These are phyloP conservation scores for Nomada ferruginata DNA, from an alignment of 2,888 invertebrate species.

Conservation along the genomic window DNA sequence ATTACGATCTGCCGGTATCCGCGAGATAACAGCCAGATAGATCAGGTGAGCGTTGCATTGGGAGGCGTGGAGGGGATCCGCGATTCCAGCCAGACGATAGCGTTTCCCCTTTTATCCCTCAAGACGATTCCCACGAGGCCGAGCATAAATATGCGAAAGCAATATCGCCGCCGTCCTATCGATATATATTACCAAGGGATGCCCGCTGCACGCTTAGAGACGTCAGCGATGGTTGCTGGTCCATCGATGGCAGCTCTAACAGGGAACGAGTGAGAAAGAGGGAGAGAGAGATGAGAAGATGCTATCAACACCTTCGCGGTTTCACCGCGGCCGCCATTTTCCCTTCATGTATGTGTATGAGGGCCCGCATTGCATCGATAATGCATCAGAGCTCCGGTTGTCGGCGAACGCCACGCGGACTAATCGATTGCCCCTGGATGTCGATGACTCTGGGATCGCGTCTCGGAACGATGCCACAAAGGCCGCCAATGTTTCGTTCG, in stretches of 20 bases:
- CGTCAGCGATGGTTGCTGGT: conserved; percentile 51
- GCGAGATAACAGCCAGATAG: conserved; percentile 42
- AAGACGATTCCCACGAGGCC: conserved; percentile 66
- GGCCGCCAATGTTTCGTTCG: background rate
- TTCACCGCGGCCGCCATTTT: conserved; percentile 65
- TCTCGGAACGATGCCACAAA: conserved; percentile 19
- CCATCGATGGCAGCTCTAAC: conserved; percentile 18
- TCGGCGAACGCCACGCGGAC: conserved; percentile 56
- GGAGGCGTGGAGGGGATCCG: conserved; percentile 26
- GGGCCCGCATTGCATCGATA: conserved; percentile 66
- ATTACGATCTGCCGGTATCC: conserved; percentile 45
- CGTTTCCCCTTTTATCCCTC: conserved; percentile 50
- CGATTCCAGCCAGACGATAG: conserved; percentile 48
- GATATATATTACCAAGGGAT: conserved; percentile 60
- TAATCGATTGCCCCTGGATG: conserved; percentile 66
- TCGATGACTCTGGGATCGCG: conserved; percentile 42
- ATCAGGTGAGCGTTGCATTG: conserved; percentile 39
- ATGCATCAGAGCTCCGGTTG: conserved; percentile 63
- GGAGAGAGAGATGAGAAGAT: conserved; percentile 39
- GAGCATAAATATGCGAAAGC: conserved; percentile 68
- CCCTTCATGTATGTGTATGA: conserved; percentile 71
- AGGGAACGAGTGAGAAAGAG: conserved; percentile 15
- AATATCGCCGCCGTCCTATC: conserved; percentile 68
- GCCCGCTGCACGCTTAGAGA: conserved; percentile 56
- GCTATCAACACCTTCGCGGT: conserved; percentile 70